Conservation (phyloP, 92 coral and sea anemone species). For the Muricea muricata region DNA sequence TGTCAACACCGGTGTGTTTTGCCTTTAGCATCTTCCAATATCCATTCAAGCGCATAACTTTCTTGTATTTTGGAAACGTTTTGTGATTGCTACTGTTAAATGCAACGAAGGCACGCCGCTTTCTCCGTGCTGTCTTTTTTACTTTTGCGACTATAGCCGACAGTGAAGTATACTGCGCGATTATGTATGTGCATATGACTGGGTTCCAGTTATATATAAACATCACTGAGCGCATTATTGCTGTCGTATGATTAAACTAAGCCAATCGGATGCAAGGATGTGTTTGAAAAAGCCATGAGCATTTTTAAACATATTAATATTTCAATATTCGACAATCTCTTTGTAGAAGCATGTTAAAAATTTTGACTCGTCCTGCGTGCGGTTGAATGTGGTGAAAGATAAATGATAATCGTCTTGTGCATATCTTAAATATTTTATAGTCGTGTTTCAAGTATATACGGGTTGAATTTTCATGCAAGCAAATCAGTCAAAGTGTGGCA, state of each 20-base stretch:
- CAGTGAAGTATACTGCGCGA: too few species aligned
- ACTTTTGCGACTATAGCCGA: too few species aligned
- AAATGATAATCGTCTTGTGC: conserved; percentile 16
- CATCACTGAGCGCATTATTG: neutral
- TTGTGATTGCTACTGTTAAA: too few species aligned
- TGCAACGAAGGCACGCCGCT: too few species aligned
- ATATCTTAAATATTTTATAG: conserved; percentile 35
- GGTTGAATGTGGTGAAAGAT: conserved; percentile 1
- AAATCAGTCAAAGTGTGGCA: neutral
- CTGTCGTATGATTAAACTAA: neutral
- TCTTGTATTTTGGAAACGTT: too few species aligned
- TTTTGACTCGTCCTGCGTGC: neutral
- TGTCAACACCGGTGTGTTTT: too few species aligned
- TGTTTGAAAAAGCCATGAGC: neutral
- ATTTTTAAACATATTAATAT: neutral
- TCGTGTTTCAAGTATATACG: neutral
- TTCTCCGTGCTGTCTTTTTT: too few species aligned
- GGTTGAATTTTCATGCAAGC: neutral
- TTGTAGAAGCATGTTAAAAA: neutral
- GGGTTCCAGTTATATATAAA: too few species aligned
- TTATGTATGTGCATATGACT: too few species aligned
- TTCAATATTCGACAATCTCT: neutral
- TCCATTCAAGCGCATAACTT: too few species aligned
- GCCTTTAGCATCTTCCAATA: too few species aligned
- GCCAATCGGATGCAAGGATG: neutral